Percentiles rank a stretch among this genome's conserved stretches.
Conservation (phyloP, 1,140 invertebrate genomes). For the Thaumatotibia leucotreta region DNA sequence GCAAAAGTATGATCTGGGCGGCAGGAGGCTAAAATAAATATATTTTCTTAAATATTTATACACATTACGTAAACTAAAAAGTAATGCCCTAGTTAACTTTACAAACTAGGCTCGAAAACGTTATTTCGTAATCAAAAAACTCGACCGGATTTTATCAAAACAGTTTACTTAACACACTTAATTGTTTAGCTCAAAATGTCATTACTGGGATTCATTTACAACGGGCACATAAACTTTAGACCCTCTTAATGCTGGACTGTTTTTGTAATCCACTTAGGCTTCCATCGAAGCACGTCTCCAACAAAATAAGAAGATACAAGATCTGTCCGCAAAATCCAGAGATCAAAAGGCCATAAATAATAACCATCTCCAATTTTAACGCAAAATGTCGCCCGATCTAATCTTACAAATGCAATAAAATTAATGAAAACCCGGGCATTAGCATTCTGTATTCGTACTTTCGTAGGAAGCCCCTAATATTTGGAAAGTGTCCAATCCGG, state of each 20-base stretch:
- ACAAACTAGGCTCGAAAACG: too few relatives aligned
- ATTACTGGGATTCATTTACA: too few relatives aligned
- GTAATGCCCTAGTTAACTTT: too few relatives aligned
- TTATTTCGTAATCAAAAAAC: too few relatives aligned
- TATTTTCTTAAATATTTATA: too few relatives aligned
- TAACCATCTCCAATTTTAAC: neutral
- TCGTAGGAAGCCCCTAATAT: neutral
- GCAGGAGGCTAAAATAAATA: too few relatives aligned
- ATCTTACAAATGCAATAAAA: slow-evolving; percentile 8
- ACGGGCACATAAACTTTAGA: neutral
- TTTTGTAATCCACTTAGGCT: neutral
- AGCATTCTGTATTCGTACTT: neutral
- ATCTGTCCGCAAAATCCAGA: neutral
- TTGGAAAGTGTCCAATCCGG: slow-evolving; percentile 11
- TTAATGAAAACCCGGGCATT: slow-evolving; percentile 13
- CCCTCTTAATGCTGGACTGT: neutral
- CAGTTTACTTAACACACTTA: too few relatives aligned
- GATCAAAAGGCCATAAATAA: slow-evolving; percentile 2
- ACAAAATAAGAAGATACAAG: neutral
- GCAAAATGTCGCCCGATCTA: neutral
- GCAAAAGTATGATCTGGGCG: too few relatives aligned
- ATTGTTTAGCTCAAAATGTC: too few relatives aligned
- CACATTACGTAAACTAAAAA: too few relatives aligned
- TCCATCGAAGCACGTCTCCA: neutral
- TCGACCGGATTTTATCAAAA: too few relatives aligned